These are phyloP conservation scores for Florisuga fusca DNA, from an alignment of 2,797 vertebrate genomes.

Conservation along the genomic window DNA sequence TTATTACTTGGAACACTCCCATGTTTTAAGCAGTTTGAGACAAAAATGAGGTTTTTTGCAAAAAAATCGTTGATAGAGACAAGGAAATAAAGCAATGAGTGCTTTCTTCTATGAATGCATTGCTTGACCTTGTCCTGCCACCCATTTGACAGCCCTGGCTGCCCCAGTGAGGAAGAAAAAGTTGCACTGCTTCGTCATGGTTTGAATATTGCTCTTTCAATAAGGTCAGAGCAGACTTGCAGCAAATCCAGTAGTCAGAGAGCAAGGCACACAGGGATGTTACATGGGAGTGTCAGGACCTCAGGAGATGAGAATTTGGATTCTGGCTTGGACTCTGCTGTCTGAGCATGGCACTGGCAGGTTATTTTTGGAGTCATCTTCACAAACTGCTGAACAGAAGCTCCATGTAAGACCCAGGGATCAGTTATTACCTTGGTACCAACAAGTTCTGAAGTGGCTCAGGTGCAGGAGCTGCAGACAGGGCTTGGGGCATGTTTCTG, in stretches of 20 bases:
- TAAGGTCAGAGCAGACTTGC: constrained; percentile 43
- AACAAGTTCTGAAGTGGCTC: not conserved
- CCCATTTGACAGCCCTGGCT: not conserved
- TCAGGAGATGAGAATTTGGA: not conserved
- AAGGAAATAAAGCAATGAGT: not conserved
- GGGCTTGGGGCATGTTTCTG: not conserved
- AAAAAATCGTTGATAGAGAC: not conserved
- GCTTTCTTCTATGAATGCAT: not conserved
- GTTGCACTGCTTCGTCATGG: constrained; percentile 29
- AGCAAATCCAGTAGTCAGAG: not conserved
- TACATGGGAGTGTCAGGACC: not conserved
- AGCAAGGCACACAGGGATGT: not conserved
- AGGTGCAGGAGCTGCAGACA: not conserved
- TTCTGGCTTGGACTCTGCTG: not conserved
- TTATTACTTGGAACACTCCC: constrained; percentile 34
- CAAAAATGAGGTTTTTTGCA: constrained; percentile 13
- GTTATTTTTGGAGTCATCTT: constrained; percentile 23
- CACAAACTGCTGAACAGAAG: not conserved
- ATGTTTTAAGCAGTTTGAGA: constrained; percentile 19
- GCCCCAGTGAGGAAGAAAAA: not conserved
- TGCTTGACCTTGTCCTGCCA: constrained; percentile 23
- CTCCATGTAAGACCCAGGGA: not conserved
- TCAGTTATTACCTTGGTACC: not conserved
- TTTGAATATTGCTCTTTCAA: constrained; percentile 30
- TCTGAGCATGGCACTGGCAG: not conserved